A percentile compares a stretch with the other conserved stretches of the same genome.
Conservation (phyloP, 2,888 invertebrate genomes). For the Polyploca ridens region DNA sequence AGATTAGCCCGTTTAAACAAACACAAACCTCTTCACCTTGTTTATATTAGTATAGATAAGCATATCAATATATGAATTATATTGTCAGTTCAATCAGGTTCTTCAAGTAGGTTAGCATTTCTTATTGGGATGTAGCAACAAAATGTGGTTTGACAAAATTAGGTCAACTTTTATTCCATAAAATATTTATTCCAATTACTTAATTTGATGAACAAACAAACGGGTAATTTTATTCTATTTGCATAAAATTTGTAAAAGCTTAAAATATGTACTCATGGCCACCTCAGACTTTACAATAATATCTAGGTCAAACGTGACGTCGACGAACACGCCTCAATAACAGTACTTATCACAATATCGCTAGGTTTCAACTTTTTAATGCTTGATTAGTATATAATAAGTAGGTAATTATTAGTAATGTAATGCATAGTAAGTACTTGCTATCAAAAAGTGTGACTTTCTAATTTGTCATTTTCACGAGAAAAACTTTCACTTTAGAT, state of each 20-base stretch:
- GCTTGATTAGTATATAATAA: neutral
- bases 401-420: no score
- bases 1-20: no score
- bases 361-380: neutral
- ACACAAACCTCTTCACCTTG: no score
- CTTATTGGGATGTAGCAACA: no score
- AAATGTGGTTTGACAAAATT: neutral
- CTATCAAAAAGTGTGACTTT: neutral
- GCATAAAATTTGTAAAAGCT: conserved; percentile 1
- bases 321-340: neutral
- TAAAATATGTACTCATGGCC: neutral
- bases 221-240: neutral
- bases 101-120: no score
- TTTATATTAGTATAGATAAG: no score
- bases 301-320: conserved; percentile 1
- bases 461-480: neutral
- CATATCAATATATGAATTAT: no score
- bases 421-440: neutral
- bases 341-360: neutral
- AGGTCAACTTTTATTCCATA: neutral
- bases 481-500: neutral
- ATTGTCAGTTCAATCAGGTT: no score
- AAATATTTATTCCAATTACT: neutral
- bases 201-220: neutral
- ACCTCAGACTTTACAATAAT: neutral